Base-by-base conservation (phyloP, 2,888 invertebrate species). In the Syritta pipiens region DNA sequence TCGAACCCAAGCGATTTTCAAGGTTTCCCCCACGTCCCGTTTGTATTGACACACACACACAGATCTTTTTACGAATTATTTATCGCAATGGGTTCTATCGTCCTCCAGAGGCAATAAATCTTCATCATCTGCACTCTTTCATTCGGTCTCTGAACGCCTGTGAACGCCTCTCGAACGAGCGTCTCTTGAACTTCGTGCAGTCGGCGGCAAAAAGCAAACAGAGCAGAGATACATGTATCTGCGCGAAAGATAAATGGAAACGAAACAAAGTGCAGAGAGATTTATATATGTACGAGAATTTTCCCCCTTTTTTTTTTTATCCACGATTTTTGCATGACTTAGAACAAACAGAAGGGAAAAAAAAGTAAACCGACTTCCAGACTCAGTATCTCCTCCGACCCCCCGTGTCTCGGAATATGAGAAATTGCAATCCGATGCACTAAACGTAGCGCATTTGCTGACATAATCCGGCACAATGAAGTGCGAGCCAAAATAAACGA, bases 401-500 rank as follows among this genome's bases (percentile, higher is more conserved):
- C n/a, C n/a, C n/a, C n/a, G n/a, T n/a, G n/a, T n/a, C n/a, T n/a
- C 51, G 51, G 28, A 59, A 49, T 12, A 37, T 53, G 1, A 4
- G 37, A 60, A 68, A 42, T 20, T 49, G 32, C 60, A 60, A 42
- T 68, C 30, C 40, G 57, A 37, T 67, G 60, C 53, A 51, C 40
- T 69, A 76, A 63, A 53, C 14, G 46, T 40, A 65, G n/a, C 48
- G 65, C 59, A 65, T 77, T 59, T 48, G 71, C 71, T 65, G 77
- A 77, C 65, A 71, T 60, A 77, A 59, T 65, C 65, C 20, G 17
- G 14, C 49, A 63, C 22, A 68, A 51, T 57, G 9, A 69, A 51
- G 57, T 51, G 51, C 20, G 12, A 49, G 22, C 10, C 20, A 24
- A 55, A 67, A 14, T 10, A 28, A 46, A 46, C 42, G 9, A 24